Evolutionary conservation across 1,140 invertebrate genomes (phyloP).

Genomic region (Stenopsyche tienmushanensis): DNA sequence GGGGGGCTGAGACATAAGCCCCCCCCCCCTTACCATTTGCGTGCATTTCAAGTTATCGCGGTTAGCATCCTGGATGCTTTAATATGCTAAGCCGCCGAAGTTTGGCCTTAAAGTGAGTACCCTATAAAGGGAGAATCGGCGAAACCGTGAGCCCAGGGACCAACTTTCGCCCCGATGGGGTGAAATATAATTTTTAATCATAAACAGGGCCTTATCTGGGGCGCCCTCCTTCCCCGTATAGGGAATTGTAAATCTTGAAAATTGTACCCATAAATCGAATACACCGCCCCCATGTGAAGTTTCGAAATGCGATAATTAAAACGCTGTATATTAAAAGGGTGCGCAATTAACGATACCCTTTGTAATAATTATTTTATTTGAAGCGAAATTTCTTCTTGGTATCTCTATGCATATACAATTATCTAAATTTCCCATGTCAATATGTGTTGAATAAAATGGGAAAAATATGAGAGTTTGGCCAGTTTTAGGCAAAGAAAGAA

Average conservation of each 20-base stretch:
- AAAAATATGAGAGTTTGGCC: too few relatives aligned
- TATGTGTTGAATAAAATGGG: too few relatives aligned
- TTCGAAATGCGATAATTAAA: background rate
- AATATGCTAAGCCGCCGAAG: constrained; percentile 24
- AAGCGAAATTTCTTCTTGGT: background rate
- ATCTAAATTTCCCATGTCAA: too few relatives aligned
- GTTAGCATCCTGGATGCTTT: constrained; percentile 19
- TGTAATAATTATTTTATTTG: background rate
- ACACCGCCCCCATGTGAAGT: background rate
- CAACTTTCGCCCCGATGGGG: constrained; percentile 3
- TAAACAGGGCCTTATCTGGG: background rate
- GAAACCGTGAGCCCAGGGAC: constrained; percentile 7
- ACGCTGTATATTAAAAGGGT: background rate
- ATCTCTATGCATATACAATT: too few relatives aligned
- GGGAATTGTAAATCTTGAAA: constrained; percentile 13
- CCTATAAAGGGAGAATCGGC: constrained; percentile 24
- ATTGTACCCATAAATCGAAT: constrained; percentile 9
- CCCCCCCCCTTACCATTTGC: background rate
- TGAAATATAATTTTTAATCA: constrained; percentile 23
- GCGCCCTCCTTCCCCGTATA: background rate
- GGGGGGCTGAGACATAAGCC: background rate
- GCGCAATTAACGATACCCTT: background rate
- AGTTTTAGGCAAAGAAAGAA: too few relatives aligned
- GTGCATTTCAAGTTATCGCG: constrained; percentile 26
- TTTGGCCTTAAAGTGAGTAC: constrained; percentile 22